These are phyloP conservation scores for Danio rerio DNA, from an alignment of 2,113 vertebrate genomes.

Conservation along the genomic window DNA sequence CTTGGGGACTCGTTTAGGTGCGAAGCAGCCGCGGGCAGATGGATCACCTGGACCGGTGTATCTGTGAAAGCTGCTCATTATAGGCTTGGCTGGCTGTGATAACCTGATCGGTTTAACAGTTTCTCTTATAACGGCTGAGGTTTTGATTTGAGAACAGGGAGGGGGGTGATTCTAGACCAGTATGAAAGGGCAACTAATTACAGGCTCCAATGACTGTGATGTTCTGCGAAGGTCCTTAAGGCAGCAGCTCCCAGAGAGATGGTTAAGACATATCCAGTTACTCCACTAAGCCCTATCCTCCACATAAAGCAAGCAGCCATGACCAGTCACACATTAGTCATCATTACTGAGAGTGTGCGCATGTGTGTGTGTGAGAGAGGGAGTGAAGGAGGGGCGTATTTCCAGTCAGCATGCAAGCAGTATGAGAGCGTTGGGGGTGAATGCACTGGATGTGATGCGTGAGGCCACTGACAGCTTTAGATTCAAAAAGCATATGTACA, in stretches of 20 bases:
- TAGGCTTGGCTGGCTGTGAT: constrained; percentile 51
- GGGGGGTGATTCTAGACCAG: constrained; percentile 26
- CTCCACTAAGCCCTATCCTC: constrained; percentile 45
- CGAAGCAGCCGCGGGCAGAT: constrained; percentile 50
- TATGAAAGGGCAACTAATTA: constrained; percentile 51
- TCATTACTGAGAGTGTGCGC: constrained; percentile 12
- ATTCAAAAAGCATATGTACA: constrained; percentile 8
- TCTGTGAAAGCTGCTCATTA: constrained; percentile 65
- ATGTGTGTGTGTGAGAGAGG: constrained; percentile 2
- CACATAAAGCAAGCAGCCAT: constrained; percentile 31
- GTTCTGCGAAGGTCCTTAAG: constrained; percentile 42
- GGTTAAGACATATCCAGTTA: constrained; percentile 62
- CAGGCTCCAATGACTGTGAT: constrained; percentile 51
- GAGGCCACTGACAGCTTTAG: constrained; percentile 36
- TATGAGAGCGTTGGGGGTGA: constrained; percentile 33
- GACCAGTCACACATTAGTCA: constrained; percentile 23
- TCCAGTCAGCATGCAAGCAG: constrained; percentile 1
- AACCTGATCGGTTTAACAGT: constrained; percentile 41
- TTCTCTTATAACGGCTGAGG: constrained; percentile 9
- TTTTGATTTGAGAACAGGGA: not conserved
- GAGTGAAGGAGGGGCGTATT: constrained; percentile 4
- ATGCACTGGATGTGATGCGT: constrained; percentile 35
- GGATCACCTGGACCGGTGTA: constrained; percentile 63
- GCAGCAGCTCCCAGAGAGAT: constrained; percentile 46
- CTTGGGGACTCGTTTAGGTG: constrained; percentile 71